phyloP scores from a whole-genome alignment of 1,140 invertebrate genomes.

The Portunus trituberculatus region DNA sequence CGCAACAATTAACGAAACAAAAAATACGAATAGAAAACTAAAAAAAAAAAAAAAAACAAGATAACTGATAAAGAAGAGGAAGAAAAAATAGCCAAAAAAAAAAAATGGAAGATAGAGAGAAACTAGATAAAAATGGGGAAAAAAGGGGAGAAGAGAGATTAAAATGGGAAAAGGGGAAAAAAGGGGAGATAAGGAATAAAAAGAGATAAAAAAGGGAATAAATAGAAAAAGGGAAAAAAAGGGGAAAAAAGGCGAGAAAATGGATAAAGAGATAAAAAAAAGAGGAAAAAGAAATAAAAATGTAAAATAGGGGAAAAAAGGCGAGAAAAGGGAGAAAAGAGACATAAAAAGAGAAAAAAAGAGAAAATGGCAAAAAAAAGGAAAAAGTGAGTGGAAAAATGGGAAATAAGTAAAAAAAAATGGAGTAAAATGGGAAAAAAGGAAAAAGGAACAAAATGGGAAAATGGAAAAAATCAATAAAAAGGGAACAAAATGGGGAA shows the following conservation, averaged over 20 bases:
- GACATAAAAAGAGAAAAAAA: background rate
- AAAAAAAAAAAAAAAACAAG: background rate
- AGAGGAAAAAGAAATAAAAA: background rate
- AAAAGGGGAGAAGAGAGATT: too few species aligned
- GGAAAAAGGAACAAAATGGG: too few species aligned
- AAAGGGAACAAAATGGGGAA: background rate
- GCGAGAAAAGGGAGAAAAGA: background rate
- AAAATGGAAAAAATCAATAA: background rate
- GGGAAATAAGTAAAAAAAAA: background rate
- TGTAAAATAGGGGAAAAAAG: too few species aligned
- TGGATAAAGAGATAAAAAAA: background rate
- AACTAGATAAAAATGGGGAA: too few species aligned
- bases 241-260: too few species aligned
- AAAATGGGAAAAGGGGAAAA: background rate
- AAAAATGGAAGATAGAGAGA: background rate
- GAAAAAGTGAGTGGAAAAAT: background rate
- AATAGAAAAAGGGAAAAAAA: background rate
- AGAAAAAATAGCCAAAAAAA: background rate
- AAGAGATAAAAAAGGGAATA: background rate
- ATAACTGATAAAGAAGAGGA: too few species aligned
- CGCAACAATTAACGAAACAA: too few species aligned
- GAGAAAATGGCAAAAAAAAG: background rate
- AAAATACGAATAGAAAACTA: background rate
- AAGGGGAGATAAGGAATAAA: background rate
- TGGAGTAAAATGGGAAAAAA: too few species aligned